Evolutionary conservation across 2,113 vertebrate genomes (phyloP).

Genomic region (Anarhynchus alexandrinus): DNA sequence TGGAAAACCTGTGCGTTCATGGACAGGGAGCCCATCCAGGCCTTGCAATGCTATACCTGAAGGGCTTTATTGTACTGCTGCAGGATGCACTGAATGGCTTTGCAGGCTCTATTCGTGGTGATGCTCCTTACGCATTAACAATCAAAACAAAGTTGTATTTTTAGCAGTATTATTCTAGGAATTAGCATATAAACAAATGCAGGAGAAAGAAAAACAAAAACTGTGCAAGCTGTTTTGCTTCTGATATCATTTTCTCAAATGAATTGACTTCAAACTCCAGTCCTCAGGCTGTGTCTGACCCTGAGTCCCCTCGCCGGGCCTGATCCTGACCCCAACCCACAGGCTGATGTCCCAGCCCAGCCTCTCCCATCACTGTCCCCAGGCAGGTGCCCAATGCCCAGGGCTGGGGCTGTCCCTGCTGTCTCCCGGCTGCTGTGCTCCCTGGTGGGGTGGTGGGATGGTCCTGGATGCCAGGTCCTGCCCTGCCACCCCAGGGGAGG

Average conservation of each 20-base stretch:
- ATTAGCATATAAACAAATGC: background rate
- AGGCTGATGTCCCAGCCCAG: fast-evolving
- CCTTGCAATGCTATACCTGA: background rate
- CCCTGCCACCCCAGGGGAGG: background rate
- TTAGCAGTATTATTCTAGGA: background rate
- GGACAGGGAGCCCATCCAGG: background rate
- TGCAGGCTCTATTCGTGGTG: background rate
- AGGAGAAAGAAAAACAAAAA: background rate
- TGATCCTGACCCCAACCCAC: background rate
- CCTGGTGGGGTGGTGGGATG: fast-evolving
- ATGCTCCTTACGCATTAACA: background rate
- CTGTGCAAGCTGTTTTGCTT: background rate
- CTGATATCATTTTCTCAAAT: background rate
- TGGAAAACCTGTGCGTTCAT: fast-evolving
- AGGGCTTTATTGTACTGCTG: background rate
- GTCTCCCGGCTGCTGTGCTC: fast-evolving
- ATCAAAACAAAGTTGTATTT: slow-evolving; percentile 1
- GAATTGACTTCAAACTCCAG: background rate
- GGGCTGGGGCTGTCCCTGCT: background rate
- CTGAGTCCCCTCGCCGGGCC: fast-evolving
- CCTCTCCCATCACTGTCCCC: background rate
- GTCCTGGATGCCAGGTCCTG: background rate
- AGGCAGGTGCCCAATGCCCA: fast-evolving
- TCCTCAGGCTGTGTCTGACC: background rate
- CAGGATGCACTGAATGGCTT: background rate